Base-by-base conservation (phyloP, 2,797 vertebrate genomes). In the Natrix natrix region DNA sequence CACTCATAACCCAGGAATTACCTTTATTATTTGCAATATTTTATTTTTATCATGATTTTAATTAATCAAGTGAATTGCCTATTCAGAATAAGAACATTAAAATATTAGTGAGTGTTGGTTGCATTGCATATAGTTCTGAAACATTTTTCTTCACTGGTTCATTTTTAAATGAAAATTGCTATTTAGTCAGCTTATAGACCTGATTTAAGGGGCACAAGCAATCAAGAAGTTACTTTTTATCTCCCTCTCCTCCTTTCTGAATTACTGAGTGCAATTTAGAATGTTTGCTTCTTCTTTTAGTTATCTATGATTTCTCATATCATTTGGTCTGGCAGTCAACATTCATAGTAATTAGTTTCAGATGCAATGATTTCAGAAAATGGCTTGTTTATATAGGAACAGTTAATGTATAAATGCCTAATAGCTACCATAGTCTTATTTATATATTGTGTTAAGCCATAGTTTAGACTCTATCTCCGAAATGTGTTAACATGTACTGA, bases 101-200 rank as follows among this genome's bases (percentile, higher is more conserved):
- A 10, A 8, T 24, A 57, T 28, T 83, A 26, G 69, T 16, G 14
- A 83, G 56, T 83, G 54, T n/a, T n/a, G 48, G 20, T 55, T 22
- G 14, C n/a, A 66, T 32, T 69, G 89, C 54, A 28, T 54, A 32
- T 52, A 54, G 13, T n/a, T 17, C 66, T 90, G 32, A 16, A 32
- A n/a, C 10, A 24, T 10, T 91, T 91, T 43, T 22, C 20, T 78
- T 22, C 83, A 91, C 55, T 59, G 55, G 20, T 4, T 56, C 11
- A 4, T 56, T 90, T 69, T 83, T 83, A 83, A 83, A 83, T 83
- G 24, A 43, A 91, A 91, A 91, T 78, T 69, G n/a, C 69, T 91
- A 3, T 37, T 78, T 61, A 57, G 54, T 56, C 63, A 37, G 48
- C 32, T 74, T 43, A 13, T 48, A 78, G 22, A 17, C 22, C 22